Percentiles rank a stretch among this genome's conserved stretches.
Evolutionary conservation across 2,113 vertebrate genomes (phyloP).

Genomic region (Charadrius vociferus): DNA sequence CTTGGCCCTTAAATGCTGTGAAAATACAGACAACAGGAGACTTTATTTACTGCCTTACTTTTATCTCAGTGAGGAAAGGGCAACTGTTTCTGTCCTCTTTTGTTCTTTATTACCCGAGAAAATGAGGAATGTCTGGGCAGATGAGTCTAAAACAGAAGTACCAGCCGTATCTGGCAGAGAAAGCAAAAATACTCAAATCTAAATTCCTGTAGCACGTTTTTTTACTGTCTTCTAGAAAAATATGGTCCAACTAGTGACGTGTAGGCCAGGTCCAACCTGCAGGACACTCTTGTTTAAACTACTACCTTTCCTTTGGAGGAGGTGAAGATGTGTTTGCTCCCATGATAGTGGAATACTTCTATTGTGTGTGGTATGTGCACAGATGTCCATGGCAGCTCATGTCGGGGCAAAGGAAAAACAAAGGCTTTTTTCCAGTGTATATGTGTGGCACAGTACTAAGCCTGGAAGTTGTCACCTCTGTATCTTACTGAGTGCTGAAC

Average conservation of each 20-base stretch:
- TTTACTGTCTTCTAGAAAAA: neutral
- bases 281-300: neutral
- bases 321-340: neutral
- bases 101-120: neutral
- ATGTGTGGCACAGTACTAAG: neutral
- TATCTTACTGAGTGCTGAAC: neutral
- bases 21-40: neutral
- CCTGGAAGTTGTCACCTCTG: neutral
- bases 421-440: neutral
- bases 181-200: neutral
- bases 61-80: neutral
- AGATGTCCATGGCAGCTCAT: accelerated
- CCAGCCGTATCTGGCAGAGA: accelerated
- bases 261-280: neutral
- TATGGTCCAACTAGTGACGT: neutral
- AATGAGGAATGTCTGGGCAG: neutral
- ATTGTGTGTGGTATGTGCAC: accelerated
- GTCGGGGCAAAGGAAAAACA: neutral
- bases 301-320: neutral
- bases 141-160: neutral
- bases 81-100: neutral
- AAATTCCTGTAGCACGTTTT: neutral
- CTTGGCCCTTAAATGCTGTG: neutral
- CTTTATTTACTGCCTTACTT: neutral
- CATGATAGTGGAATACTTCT: neutral